phyloP scores from a whole-genome alignment of 2,113 vertebrate species.

The Anhinga rufa region DNA sequence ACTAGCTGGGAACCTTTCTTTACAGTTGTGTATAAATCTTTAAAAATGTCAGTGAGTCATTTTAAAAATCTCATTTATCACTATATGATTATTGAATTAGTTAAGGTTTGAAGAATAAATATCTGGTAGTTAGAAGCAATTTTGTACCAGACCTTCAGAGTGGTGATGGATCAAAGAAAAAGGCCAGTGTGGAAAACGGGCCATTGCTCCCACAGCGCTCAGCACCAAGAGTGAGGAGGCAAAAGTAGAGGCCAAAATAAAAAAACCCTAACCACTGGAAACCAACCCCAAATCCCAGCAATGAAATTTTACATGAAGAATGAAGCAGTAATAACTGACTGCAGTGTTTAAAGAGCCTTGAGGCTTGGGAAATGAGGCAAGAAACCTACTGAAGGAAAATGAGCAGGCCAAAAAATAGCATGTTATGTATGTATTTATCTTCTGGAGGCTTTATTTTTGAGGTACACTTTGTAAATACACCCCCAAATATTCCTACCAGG shows the following conservation, averaged over 20 bases:
- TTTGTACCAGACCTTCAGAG: not conserved
- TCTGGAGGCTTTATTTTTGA: not conserved
- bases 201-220: not conserved
- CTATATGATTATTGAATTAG: slow-evolving; percentile 13
- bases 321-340: not conserved
- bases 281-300: not conserved
- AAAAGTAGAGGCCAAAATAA: not conserved
- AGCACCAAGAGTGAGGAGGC: not conserved
- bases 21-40: slow-evolving; percentile 17
- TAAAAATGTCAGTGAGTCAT: slow-evolving; percentile 27
- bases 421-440: not conserved
- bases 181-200: not conserved
- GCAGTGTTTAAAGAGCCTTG: not conserved
- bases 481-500: not conserved
- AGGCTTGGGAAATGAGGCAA: not conserved
- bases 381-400: not conserved
- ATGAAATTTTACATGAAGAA: not conserved
- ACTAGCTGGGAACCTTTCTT: not conserved
- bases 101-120: slow-evolving; percentile 31
- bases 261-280: not conserved
- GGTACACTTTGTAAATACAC: not conserved
- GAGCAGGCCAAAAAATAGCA: not conserved
- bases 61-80: slow-evolving; percentile 50
- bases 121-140: not conserved
- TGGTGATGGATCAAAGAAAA: not conserved